Evolutionary conservation across 2,113 vertebrate genomes (phyloP), one percentile per base, ranked within the genome.

Genomic region (Panurus biarmicus): DNA sequence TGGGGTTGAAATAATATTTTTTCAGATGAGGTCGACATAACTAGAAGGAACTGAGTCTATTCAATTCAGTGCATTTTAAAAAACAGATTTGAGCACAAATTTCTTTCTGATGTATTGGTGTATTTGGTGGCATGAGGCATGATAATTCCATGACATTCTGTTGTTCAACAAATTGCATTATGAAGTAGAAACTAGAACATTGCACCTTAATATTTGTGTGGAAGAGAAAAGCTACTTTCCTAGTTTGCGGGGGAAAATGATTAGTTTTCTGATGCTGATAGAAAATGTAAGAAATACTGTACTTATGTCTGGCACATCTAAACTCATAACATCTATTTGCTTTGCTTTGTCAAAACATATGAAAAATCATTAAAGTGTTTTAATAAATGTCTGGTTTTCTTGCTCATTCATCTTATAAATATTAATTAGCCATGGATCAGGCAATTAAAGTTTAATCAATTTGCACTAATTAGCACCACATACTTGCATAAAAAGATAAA

Each of bases 381-480:
- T 98, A 98, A 98, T 98, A 98, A 98, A 98, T 98, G 98, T 98
- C 98, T 98, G 97, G 96, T 97, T 98, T 98, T 97, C 97, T 96
- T 98, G 94, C 97, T 98, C 98, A 98, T 98, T 98, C 97, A 98
- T 98, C 98, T 98, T 98, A 98, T 98, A 98, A 98, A 98, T 98
- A 98, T 98, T 98, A 98, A 98, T 98, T 98, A 98, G 98, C 98
- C 97, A 98, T 98, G 97, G 97, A 98, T 98, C 98, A 98, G 98
- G 97, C 98, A 98, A 98, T 98, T 98, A 98, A 98, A 98, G 97
- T 98, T 98, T 98, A 98, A 98, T 98, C 98, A 98, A 98, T 98
- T 98, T 98, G 97, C 98, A 98, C 98, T 98, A 98, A 98, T 98
- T 98, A 98, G 98, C 98, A 98, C 98, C 97, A 98, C 98, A 98